These are phyloP conservation scores for Thera obeliscata DNA, from an alignment of 2,888 invertebrate species.

Conservation along the genomic window DNA sequence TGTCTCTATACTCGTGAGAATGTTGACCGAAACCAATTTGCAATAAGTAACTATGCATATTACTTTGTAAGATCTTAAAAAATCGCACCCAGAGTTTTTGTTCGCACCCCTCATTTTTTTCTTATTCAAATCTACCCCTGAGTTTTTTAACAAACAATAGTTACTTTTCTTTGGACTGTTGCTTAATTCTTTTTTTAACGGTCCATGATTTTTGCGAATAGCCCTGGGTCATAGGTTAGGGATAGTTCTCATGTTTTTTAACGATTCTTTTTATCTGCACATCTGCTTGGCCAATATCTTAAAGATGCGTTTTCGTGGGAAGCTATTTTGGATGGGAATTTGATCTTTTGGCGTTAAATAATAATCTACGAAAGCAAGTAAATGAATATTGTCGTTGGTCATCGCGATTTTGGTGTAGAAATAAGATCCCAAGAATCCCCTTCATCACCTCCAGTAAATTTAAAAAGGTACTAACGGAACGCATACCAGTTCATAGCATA, in stretches of 20 bases:
- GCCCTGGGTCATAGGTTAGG: slow-evolving; percentile 81
- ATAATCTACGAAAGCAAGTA: too few relatives aligned
- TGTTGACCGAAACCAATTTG: slow-evolving; percentile 72
- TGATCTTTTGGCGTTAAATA: too few relatives aligned
- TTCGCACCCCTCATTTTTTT: slow-evolving; percentile 71
- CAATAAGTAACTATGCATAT: slow-evolving; percentile 66
- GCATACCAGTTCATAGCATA: too few relatives aligned
- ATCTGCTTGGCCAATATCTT: slow-evolving; percentile 65
- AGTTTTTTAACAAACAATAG: slow-evolving; percentile 75
- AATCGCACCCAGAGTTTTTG: slow-evolving; percentile 70
- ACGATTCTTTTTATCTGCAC: slow-evolving; percentile 64
- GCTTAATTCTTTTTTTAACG: slow-evolving; percentile 74
- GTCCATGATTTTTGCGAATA: slow-evolving; percentile 62
- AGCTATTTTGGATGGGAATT: background rate
- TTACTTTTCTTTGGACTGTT: slow-evolving; percentile 64
- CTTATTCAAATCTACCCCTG: slow-evolving; percentile 80
- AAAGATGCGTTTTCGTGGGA: slow-evolving; percentile 27
- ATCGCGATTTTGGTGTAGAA: too few relatives aligned
- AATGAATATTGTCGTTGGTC: too few relatives aligned
- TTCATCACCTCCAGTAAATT: too few relatives aligned
- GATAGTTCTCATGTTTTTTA: slow-evolving; percentile 78
- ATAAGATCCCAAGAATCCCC: too few relatives aligned
- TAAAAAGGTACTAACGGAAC: too few relatives aligned
- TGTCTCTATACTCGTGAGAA: slow-evolving; percentile 68
- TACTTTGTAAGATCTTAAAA: slow-evolving; percentile 72